phyloP scores from a whole-genome alignment of 2,113 vertebrate genomes.

The Vicugna pacos region DNA sequence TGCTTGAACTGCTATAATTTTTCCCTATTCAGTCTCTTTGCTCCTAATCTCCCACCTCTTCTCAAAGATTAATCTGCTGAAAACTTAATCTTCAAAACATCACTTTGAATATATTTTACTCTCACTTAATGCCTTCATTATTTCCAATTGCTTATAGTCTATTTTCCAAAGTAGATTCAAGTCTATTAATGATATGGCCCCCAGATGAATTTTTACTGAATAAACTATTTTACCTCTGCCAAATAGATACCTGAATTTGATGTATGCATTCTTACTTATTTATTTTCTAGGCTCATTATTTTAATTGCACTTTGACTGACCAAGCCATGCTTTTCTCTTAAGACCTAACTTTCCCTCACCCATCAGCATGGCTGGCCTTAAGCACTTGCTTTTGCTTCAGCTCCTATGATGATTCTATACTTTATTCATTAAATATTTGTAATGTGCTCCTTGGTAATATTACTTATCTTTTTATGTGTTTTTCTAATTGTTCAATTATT shows the following conservation, averaged over 20 bases:
- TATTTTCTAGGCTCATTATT: background rate
- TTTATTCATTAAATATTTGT: background rate
- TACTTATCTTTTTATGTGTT: background rate
- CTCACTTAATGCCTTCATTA: background rate
- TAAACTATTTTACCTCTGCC: background rate
- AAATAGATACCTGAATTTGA: background rate
- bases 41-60: background rate
- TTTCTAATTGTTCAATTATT: conserved; percentile 20
- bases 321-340: background rate
- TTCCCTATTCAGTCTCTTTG: conserved; percentile 11
- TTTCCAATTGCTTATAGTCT: background rate
- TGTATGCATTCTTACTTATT: background rate
- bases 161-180: background rate
- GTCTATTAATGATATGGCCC: background rate
- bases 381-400: background rate
- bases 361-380: background rate
- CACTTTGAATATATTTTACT: background rate
- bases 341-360: background rate
- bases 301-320: background rate
- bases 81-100: conserved; percentile 31
- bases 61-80: conserved; percentile 47
- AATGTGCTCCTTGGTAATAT: background rate
- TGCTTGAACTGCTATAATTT: background rate
- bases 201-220: background rate
- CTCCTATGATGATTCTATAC: background rate